Base-by-base conservation (phyloP, 2,888 invertebrate genomes). In the Synergus gifuensis region DNA sequence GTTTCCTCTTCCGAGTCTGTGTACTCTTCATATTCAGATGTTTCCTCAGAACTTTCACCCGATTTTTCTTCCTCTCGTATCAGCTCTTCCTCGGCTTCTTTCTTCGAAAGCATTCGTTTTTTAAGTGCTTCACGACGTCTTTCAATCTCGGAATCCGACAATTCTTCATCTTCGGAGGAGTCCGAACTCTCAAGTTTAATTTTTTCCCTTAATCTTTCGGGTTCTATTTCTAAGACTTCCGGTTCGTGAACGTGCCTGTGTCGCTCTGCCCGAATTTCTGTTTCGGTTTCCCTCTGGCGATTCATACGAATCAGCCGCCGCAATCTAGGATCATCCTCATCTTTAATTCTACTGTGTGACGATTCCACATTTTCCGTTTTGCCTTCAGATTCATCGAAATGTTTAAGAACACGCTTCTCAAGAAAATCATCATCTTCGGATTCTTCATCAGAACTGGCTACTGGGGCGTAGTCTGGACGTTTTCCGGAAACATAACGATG, bases 401-500 rank as follows among this genome's bases (percentile, higher is more conserved):
- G 77, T 69, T 93, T 93, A 14, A 93, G 93, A 81, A 93, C 93
- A 7, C 93, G 92, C 84, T 92, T 92, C 77, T 97, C 97, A 87
- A 97, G 94, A 87, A 98, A 98, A 89, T 97, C 97, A 84, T 98
- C 98, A 36, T 95, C 95, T 83, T 98, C 98, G 4, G 97, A 97
- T 81, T 98, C 98, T 84, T 98, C 98, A 46, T 97, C 97, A 76
- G 97, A 97, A 80, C 96, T 96, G 16, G 94, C 95, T 49, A 95
- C 95, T 89, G 97, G 98, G 2, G 99, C 98, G 93, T 98, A 99
- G 89, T 98, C 98, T 22, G 98, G 98, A 85, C 98, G 95, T 93
- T 99, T 99, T 81, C 99, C 99, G 44, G 99, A 98, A 81, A 99
- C 98, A 91, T 99, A 99, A 77, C 99, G 95, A 91, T 98, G 98